Evolutionary conservation across 2,888 invertebrate species (phyloP).

Genomic region (Portevinia maculata): DNA sequence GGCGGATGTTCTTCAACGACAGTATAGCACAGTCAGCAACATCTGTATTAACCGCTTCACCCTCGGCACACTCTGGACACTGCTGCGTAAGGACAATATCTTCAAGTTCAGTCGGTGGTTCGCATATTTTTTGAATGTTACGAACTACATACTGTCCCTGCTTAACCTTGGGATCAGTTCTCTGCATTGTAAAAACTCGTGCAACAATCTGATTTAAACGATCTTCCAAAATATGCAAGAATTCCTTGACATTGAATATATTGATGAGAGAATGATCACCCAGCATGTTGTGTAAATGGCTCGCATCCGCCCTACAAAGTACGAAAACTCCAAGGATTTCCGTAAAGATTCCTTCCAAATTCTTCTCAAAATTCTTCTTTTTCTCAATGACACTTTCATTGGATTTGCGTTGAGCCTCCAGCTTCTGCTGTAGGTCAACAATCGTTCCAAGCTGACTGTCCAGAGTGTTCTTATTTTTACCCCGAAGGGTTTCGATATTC

Average conservation of each 20-base stretch:
- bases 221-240: conserved; percentile 84
- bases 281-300: conserved; percentile 84
- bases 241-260: conserved; percentile 84
- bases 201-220: conserved; percentile 84
- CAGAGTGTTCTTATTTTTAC: conserved; percentile 76
- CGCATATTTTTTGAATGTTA: conserved; percentile 79
- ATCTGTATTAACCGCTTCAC: conserved; percentile 81
- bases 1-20: conserved; percentile 77
- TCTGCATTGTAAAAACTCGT: conserved; percentile 82
- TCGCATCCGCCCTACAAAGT: conserved; percentile 83
- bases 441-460: conserved; percentile 78
- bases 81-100: conserved; percentile 83
- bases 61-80: conserved; percentile 82
- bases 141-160: conserved; percentile 79
- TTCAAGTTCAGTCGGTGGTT: conserved; percentile 83
- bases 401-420: conserved; percentile 76
- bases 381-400: conserved; percentile 74
- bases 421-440: conserved; percentile 75
- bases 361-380: conserved; percentile 76
- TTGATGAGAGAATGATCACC: conserved; percentile 85
- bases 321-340: conserved; percentile 80
- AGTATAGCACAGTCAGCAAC: conserved; percentile 78
- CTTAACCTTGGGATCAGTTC: conserved; percentile 75
- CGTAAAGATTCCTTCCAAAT: conserved; percentile 77
- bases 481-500: conserved; percentile 78